Base-by-base conservation (phyloP, 2,113 vertebrate species). In the Phoenicopterus ruber region DNA sequence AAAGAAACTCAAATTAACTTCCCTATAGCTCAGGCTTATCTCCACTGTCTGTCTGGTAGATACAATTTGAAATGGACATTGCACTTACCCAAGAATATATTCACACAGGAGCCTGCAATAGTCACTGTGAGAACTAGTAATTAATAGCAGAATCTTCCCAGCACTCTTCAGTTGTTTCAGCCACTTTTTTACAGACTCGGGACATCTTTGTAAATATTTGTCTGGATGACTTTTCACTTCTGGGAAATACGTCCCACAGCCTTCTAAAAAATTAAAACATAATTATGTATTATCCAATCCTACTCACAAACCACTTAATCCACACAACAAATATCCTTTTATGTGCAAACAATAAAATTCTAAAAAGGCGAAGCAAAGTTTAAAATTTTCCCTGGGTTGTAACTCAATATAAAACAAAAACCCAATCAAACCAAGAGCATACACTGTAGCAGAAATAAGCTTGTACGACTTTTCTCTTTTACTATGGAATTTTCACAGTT, bases 111-210 rank as follows among this genome's bases (percentile, higher is more conserved):
- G 99, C 86, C 98, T 98, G 97, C 99, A 99, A 96, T 99, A 99
- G 97, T 99, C 99, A 65, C 99, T 99, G 97, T 99, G 99, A 90
- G 99, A 99, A 97, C 99, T 99, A 82, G 99, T 99, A 97, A 99
- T 99, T 90, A 99, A 97, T 34, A 99, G 95, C 32, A 99, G 98
- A 86, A 99, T 97, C 97, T 99, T 99, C 72, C 99, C 99, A 10
- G 98, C 97, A 34, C 94, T 98, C 95, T 99, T 99, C 94, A 99
- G 98, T 95, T 97, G 98, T 69, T 88, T 98, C 94, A 99, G 97
- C 99, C 99, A 99, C 72, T 98, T 98, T 97, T 99, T 99, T 16
- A 99, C 98, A 15, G 99, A 98, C 50, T 99, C 98, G 0, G 99
- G 99, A 97, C 99, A 99, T 82, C 96, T 98, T 96, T 99, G 98